Evolutionary conservation across 2,888 invertebrate species (phyloP), one percentile per base, ranked within the genome.

Genomic region (Yponomeuta cagnagella): DNA sequence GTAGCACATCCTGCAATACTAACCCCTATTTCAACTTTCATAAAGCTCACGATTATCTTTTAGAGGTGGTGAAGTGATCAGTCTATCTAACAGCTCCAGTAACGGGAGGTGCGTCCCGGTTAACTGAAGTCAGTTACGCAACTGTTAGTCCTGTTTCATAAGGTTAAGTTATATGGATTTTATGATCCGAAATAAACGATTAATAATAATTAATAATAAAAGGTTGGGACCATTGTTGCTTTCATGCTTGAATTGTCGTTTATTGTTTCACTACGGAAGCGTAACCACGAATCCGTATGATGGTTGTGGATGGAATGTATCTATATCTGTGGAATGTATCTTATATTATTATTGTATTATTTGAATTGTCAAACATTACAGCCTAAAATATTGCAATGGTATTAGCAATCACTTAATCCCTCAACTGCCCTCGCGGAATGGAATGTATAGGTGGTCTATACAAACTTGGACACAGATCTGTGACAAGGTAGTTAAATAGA

Each of bases 61-160:
- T 58, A 58, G 52, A 15, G 52, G 4, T 58, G 52, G 52, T 43
- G 31, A 74, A 74, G 72, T 71, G 77, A 83, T 82, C 78, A 80
- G 77, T 75, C 75, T 86, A 86, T 75, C 75, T 86, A 86, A 84
- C 88, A 84, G 88, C 81, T 74, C 73, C 68, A 31, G 77, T 86
- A 87, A 88, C 88, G 87, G 88, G 81, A 80, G 79, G 74, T 72
- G 15, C 73, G 80, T 76, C 78, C 83, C 79, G 79, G 80, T 84
- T 83, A 78, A 73, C 74, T 72, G 70, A 48, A 63, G 63, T 73
- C 76, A 73, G 74, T 76, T 76, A 75, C 74, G 76, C 77, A 78
- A 77, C 78, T 75, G 77, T 77, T 75, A 70, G 72, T 75, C 75
- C 77, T 74, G 75, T 69, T 69, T 70, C 58, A 30, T 15, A n/a